Base-by-base conservation (phyloP, 2,113 vertebrate genomes). In the Ameiurus melas region DNA sequence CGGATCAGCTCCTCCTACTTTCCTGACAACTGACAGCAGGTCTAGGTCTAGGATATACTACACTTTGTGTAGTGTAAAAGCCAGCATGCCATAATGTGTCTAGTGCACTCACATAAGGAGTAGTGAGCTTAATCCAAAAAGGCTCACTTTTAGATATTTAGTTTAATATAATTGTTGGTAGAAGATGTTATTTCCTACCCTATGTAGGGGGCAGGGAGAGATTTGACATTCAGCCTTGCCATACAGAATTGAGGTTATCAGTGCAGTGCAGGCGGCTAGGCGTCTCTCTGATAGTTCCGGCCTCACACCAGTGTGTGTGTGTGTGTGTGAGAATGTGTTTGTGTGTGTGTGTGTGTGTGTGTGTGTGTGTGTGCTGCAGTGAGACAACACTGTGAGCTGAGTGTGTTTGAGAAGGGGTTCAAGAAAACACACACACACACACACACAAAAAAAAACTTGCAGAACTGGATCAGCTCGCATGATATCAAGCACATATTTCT, bases 181-280 rank as follows among this genome's bases (percentile, higher is more conserved):
- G 17, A 33, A 22, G 79, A 33, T 0, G 9, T 36, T 36, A 57
- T 80, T 81, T 81, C n/a, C 14, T 79, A 53, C 47, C 25, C 77
- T 53, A n/a, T 5, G 47, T 53, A 81, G 53, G 51, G 19, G 22
- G 55, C 53, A 58, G 3, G 55, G 30, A 22, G 19, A 20, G 53
- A 25, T 39, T 60, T 82, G 80, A 20, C 33, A 25, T 60, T 39
- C 5, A 39, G 19, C 80, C 25, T 25, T 58, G 55, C 64, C 83
- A 33, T 70, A 33, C 64, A 53, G 39, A 30, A 9, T 2, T 36
- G 66, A 55, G 27, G 47, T 85, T 85, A 85, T 85, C 84, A 85
- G 51, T 58, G 12, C 5, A 20, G 47, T 27, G 51, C 84, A 85
- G 84, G 30, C 1, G 20, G 51, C 17, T 19, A 73, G 47, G 62